Evolutionary conservation across 1,140 invertebrate genomes (phyloP).

Genomic region (Scaptomyza hsui): DNA sequence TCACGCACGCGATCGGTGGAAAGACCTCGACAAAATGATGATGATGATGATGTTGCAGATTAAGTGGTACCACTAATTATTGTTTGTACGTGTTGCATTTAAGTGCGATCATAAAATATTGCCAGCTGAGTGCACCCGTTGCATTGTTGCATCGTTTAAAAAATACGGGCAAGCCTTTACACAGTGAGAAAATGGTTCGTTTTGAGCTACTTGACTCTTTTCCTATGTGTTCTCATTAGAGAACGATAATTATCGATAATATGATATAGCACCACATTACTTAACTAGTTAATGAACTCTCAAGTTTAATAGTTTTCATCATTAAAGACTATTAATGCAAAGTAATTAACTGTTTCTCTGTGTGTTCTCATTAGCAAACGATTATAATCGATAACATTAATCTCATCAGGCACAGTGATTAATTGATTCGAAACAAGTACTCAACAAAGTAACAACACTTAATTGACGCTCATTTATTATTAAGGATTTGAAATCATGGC

Average conservation of each 20-base stretch:
- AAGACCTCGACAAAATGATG: slow-evolving; percentile 7
- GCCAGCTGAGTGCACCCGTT: slow-evolving; percentile 1
- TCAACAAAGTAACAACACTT: background rate
- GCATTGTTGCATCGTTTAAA: background rate
- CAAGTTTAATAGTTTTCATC: too few species aligned
- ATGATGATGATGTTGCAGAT: slow-evolving; percentile 55
- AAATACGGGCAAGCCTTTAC: background rate
- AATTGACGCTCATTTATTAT: background rate
- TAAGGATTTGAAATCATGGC: background rate
- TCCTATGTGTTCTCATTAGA: too few species aligned
- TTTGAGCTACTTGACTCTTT: too few species aligned
- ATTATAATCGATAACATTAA: too few species aligned
- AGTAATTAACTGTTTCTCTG: too few species aligned
- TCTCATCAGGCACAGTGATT: too few species aligned
- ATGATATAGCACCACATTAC: too few species aligned
- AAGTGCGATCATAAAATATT: slow-evolving; percentile 17
- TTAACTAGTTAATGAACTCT: too few species aligned
- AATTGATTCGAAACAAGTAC: background rate
- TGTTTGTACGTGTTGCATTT: slow-evolving; percentile 28
- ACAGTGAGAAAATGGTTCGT: background rate
- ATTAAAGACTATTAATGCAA: too few species aligned
- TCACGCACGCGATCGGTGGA: slow-evolving; percentile 63
- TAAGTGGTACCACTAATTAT: slow-evolving; percentile 72
- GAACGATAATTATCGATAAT: too few species aligned
- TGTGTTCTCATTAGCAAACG: too few species aligned